These are phyloP conservation scores for Himalopsyche anomala DNA, from an alignment of 2,888 invertebrate genomes.

Conservation along the genomic window DNA sequence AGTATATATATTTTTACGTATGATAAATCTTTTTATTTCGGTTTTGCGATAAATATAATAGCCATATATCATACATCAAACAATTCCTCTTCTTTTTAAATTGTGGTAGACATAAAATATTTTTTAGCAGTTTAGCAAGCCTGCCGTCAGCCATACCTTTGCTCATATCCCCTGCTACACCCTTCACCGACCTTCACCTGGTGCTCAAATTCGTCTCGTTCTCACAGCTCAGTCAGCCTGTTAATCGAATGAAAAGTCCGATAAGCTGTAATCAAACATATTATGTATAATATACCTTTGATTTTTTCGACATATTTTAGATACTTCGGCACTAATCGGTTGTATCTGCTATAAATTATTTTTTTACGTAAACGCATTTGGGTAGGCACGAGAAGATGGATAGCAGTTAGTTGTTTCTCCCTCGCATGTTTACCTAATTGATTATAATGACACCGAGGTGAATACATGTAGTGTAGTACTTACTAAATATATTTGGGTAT, in stretches of 20 bases:
- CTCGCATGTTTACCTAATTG: constrained; percentile 35
- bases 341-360: constrained; percentile 62
- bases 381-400: background rate
- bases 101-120: too few species aligned
- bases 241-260: constrained; percentile 2
- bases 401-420: background rate
- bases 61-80: too few species aligned
- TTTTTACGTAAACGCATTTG: constrained; percentile 47
- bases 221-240: background rate
- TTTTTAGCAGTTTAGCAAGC: background rate
- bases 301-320: constrained; percentile 60
- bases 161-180: constrained; percentile 14
- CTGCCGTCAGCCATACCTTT: constrained; percentile 17
- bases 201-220: background rate
- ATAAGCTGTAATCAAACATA: constrained; percentile 27
- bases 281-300: constrained; percentile 37
- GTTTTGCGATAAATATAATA: too few species aligned
- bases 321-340: constrained; percentile 57
- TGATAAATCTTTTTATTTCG: too few species aligned
- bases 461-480: background rate
- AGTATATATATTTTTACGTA: too few species aligned
- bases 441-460: background rate
- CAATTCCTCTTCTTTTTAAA: too few species aligned
- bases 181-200: constrained; percentile 35
- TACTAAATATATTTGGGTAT: too few species aligned